A percentile compares a stretch with the other conserved stretches of the same genome.
phyloP scores from a whole-genome alignment of 2,888 invertebrate genomes.

The Synergus japonicus region DNA sequence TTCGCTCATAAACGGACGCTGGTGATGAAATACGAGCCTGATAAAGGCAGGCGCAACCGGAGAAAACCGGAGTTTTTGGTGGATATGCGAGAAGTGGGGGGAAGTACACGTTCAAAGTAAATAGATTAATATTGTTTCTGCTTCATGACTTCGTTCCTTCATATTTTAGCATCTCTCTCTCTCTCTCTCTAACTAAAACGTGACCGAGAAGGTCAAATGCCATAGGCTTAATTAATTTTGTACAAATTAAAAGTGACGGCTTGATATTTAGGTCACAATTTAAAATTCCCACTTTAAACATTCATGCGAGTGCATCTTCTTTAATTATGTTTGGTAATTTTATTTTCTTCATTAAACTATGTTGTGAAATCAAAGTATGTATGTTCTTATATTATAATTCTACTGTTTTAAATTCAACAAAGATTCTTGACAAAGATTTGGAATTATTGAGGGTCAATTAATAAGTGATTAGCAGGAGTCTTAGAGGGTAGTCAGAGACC shows the following conservation, averaged over 20 bases:
- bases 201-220: neutral
- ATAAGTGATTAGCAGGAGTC: slow-evolving; percentile 25
- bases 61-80: slow-evolving; percentile 70
- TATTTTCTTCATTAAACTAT: too few species aligned
- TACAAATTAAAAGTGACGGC: neutral
- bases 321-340: too few species aligned
- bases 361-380: too few species aligned
- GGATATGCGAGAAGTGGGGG: slow-evolving; percentile 50
- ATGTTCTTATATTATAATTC: too few species aligned
- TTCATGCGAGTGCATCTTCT: too few species aligned
- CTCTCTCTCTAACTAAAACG: neutral
- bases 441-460: neutral
- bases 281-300: too few species aligned
- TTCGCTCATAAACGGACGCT: slow-evolving; percentile 72
- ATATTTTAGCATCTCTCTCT: slow-evolving; percentile 42
- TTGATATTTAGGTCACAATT: neutral
- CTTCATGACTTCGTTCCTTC: slow-evolving; percentile 58
- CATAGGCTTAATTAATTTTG: neutral
- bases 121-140: slow-evolving; percentile 72
- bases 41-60: slow-evolving; percentile 69
- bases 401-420: neutral
- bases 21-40: slow-evolving; percentile 75
- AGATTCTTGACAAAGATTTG: neutral
- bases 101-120: slow-evolving; percentile 64
- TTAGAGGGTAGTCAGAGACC: slow-evolving; percentile 18